Conservation (phyloP, 2,113 vertebrate genomes). For the Brienomyrus longianalis region DNA sequence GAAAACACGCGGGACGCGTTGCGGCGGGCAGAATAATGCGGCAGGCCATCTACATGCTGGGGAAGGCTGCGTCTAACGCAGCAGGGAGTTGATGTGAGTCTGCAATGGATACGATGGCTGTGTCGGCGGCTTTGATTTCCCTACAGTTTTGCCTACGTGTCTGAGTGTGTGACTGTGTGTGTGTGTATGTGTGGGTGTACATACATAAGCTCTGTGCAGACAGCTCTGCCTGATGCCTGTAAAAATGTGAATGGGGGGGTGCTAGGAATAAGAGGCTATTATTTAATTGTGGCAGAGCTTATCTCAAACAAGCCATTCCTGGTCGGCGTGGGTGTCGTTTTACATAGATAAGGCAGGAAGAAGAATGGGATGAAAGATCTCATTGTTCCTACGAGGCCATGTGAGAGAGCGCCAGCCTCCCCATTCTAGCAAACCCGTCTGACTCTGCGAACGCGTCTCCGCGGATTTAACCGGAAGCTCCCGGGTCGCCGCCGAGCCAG, state of each 20-base stretch:
- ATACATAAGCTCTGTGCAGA: neutral
- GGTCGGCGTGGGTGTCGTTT: neutral
- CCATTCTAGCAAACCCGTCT: neutral
- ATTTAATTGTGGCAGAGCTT: conserved; percentile 1
- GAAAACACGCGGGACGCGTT: neutral
- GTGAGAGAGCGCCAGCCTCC: neutral
- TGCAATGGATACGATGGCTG: neutral
- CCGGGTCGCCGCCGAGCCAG: neutral
- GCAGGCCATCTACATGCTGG: neutral
- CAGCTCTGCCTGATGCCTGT: neutral
- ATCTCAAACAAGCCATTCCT: neutral
- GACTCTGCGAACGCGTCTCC: neutral
- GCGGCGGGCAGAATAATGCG: neutral
- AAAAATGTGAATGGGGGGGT: neutral
- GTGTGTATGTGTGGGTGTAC: neutral
- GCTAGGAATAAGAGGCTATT: neutral
- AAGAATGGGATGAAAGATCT: neutral
- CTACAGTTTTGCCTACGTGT: neutral
- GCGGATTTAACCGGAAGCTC: neutral
- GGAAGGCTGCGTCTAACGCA: neutral
- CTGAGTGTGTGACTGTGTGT: neutral
- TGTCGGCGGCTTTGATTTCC: neutral
- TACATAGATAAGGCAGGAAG: neutral
- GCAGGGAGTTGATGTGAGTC: neutral
- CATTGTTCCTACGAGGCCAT: neutral